phyloP scores from a whole-genome alignment of 2,797 vertebrate species.

The Picus viridis region DNA sequence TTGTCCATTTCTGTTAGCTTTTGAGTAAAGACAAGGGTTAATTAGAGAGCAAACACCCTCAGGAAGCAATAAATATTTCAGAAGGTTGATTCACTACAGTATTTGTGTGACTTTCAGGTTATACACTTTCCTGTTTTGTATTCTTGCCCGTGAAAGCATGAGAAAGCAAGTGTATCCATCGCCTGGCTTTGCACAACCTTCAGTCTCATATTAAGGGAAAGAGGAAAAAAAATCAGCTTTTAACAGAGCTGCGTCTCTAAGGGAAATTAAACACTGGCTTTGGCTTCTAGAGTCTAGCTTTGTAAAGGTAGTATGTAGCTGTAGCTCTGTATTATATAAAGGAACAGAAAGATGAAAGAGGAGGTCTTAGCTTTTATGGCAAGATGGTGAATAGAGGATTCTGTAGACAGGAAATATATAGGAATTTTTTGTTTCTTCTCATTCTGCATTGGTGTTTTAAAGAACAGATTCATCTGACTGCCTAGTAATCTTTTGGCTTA shows the following conservation, averaged over 20 bases:
- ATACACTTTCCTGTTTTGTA: not conserved
- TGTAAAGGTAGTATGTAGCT: not conserved
- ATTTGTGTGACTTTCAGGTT: not conserved
- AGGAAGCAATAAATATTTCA: not conserved
- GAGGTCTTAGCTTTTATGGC: not conserved
- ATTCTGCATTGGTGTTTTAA: not conserved
- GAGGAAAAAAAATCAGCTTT: not conserved
- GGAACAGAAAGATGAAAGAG: not conserved
- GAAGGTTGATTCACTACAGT: not conserved
- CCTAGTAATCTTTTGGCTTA: not conserved
- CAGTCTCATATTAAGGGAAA: not conserved
- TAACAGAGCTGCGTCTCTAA: not conserved
- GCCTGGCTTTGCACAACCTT: not conserved
- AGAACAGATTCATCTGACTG: not conserved
- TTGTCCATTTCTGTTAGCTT: not conserved
- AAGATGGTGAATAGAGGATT: not conserved
- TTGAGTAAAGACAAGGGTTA: not conserved
- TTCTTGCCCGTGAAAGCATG: not conserved
- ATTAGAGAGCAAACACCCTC: not conserved
- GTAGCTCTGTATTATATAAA: not conserved
- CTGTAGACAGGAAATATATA: not conserved
- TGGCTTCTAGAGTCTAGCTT: not conserved
- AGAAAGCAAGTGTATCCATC: not conserved
- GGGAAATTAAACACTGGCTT: not conserved
- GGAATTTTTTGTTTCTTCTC: not conserved